Base-by-base conservation (phyloP, 92 coral and sea anemone genomes). In the Heliopora coerulea region DNA sequence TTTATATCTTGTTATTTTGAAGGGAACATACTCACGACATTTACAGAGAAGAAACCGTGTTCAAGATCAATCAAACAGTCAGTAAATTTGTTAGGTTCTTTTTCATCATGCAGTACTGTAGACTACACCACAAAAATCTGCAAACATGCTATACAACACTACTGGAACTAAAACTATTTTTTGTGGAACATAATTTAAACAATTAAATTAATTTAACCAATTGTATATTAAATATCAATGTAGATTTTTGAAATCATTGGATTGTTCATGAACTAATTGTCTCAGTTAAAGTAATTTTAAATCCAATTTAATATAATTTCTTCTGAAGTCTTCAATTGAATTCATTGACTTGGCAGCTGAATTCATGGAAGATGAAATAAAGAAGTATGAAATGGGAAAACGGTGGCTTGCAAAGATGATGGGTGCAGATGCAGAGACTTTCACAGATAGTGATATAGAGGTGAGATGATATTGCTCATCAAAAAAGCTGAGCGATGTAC, bases 391-490 rank as follows among this genome's bases (percentile, higher is more conserved):
- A 52, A 72, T 78, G 63, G 87, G 89, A 59, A 87, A 83, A 17
- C 65, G 88, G 37, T 93, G 96, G 96, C 79, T 93, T 44, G 97
- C 97, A 62, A 83, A 81, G 25, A 85, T 93, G 21, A 93, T 93
- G 97, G 97, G 97, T n/a, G 91, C 88, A 67, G 96, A 89, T 42
- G 78, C 82, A 2, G 96, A 89, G 25, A 81, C 84, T 57, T 93
- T 93, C 59, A 74, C 83, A 35, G 91, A 85, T 18, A 73, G 86
- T 46, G 97, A 89, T 33, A 50, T 89, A 6, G 85, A 87, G 91
- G 96, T 83, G 74, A 21, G n/a, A n/a, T n/a, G n/a, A n/a, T n/a
- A n/a, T n/a, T n/a, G n/a, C n/a, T n/a, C n/a, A n/a, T n/a, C n/a
- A n/a, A n/a, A n/a, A n/a, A n/a, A n/a, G n/a, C n/a, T n/a, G n/a